Conservation (phyloP, 53 echinoderm and acorn worm genomes). For the Echinarachnius parma region DNA sequence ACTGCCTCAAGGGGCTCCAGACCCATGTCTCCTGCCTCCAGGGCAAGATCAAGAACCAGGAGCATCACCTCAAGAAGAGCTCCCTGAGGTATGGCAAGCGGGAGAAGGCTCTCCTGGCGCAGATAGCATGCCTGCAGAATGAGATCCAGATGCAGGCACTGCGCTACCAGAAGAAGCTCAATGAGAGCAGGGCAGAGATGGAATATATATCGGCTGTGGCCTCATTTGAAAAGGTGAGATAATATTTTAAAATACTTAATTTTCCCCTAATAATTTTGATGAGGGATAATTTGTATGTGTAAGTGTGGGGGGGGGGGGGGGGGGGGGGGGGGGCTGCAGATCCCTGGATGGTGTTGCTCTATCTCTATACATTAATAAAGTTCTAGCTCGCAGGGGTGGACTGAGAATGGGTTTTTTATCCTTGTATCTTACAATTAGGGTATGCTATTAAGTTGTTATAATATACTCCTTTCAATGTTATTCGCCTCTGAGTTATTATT, state of each 20-base stretch:
- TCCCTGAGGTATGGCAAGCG: slow-evolving; percentile 79
- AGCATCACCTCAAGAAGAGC: slow-evolving; percentile 80
- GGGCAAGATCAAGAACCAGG: slow-evolving; percentile 78
- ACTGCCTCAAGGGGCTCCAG: slow-evolving; percentile 87
- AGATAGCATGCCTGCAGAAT: slow-evolving; percentile 94
- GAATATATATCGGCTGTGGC: slow-evolving; percentile 84
- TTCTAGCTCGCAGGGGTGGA: too few species aligned
- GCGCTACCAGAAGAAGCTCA: slow-evolving; percentile 93
- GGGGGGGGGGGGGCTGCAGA: too few species aligned
- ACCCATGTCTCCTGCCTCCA: slow-evolving; percentile 67
- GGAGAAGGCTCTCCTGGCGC: slow-evolving; percentile 86
- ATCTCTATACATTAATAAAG: too few species aligned
- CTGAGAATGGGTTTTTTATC: too few species aligned
- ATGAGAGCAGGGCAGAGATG: slow-evolving; percentile 92
- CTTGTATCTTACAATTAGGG: too few species aligned
- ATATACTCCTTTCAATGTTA: too few species aligned
- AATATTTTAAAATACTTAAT: background rate
- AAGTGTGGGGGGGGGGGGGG: too few species aligned
- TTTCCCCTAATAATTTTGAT: background rate
- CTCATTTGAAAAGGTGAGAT: slow-evolving; percentile 73
- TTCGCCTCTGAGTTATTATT: too few species aligned
- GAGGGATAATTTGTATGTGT: too few species aligned
- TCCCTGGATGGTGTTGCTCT: too few species aligned
- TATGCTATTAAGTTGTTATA: too few species aligned
- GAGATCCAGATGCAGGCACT: slow-evolving; percentile 98